phyloP scores from a whole-genome alignment of 2,797 vertebrate genomes.

The Astyanax mexicanus region DNA sequence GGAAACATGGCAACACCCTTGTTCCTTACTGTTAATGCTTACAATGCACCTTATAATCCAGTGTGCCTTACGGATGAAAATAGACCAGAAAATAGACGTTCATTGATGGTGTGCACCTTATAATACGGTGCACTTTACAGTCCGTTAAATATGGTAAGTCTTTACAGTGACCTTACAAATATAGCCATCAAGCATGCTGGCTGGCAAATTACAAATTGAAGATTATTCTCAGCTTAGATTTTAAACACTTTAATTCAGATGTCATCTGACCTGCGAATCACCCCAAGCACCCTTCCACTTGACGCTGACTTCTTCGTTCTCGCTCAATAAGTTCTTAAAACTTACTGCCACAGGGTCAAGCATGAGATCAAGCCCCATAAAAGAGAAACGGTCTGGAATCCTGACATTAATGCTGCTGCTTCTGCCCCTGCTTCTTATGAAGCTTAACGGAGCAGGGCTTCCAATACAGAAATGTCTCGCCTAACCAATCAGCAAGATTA shows the following conservation, averaged over 20 bases:
- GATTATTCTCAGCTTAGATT: not conserved
- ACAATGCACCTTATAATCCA: too few species aligned
- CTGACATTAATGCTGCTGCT: not conserved
- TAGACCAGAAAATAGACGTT: too few species aligned
- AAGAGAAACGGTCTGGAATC: not conserved
- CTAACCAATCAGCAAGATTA: conserved; percentile 3
- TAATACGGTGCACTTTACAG: too few species aligned
- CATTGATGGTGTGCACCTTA: too few species aligned
- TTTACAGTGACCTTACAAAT: not conserved
- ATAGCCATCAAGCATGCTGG: not conserved
- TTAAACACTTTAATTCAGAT: not conserved
- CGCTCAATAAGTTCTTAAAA: not conserved
- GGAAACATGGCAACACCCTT: too few species aligned
- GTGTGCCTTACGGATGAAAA: too few species aligned
- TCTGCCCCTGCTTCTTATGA: not conserved
- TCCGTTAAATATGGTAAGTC: too few species aligned
- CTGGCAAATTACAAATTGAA: not conserved
- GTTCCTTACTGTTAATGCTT: too few species aligned
- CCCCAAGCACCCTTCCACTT: conserved; percentile 2
- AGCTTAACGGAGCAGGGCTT: not conserved
- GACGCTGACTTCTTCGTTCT: not conserved
- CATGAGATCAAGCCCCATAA: not conserved
- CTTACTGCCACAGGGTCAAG: not conserved
- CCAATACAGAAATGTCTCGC: not conserved
- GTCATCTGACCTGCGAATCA: conserved; percentile 5